Base-by-base conservation (phyloP, 2,113 vertebrate genomes). In the Notarius quadriscutis region DNA sequence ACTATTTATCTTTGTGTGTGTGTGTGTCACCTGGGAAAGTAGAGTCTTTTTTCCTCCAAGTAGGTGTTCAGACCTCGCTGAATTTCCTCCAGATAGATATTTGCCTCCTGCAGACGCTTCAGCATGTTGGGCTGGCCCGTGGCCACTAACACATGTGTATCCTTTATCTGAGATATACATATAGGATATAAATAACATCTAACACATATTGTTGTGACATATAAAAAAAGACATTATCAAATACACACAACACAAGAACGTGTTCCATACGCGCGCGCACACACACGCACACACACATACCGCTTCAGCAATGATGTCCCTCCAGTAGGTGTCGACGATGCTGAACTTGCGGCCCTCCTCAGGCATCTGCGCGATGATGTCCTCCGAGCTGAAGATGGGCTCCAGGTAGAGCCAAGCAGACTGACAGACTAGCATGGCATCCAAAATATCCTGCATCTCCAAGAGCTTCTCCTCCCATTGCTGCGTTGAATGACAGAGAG, bases 341-440 rank as follows among this genome's bases (percentile, higher is more conserved):
- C 72, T 88, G 92, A 99, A 98, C 90, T 97, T 99, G 88, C 88
- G 95, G 74, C 97, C 97, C 84, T 99, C 97, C 92, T 98, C 97
- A 60, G 97, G 97, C 97, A 99, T 98, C 94, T 99, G 97, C 62
- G 96, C 96, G 87, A 96, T 94, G 86, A 99, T 97, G 87, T 98
- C 97, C 91, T 96, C 95, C 0, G 97, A 98, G 93, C 97, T 98
- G 93, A 99, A 99, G 93, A 98, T 98, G 17, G 97, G 96, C 85
- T 99, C 97, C 30, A 99, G 94, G 92, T 98, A 98, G 11, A 98
- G 92, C 97, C 97, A 99, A 0, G 96, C 97, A 48, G 93, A 91
- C 91, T 99, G 97, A 88, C 97, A 98, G 89, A 95, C 95, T 88
- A 97, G 90, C 96, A 97, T 96, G 80, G 92, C 93, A 88, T 99